Evolutionary conservation across 1,140 invertebrate species (phyloP).

Genomic region (Drusus annulatus): DNA sequence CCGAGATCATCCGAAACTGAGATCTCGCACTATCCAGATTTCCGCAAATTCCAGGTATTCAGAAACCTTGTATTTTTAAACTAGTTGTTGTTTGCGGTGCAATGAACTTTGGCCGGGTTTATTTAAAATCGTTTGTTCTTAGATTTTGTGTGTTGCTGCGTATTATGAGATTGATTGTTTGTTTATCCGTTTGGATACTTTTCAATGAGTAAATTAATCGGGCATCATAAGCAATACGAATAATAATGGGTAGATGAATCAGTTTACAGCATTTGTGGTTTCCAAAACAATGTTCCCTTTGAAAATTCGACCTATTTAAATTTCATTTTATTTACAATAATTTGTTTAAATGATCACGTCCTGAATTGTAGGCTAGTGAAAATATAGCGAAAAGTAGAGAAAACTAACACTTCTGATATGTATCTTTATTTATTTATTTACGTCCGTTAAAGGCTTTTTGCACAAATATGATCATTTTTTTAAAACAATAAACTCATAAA

Average conservation of each 20-base stretch:
- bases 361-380: too few relatives aligned
- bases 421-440: too few relatives aligned
- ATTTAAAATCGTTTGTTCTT: neutral
- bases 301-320: too few relatives aligned
- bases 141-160: neutral
- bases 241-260: neutral
- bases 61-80: slow-evolving; percentile 8
- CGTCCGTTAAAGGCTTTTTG: too few relatives aligned
- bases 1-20: neutral
- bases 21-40: slow-evolving; percentile 6
- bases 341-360: too few relatives aligned
- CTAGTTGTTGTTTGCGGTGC: neutral
- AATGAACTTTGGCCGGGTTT: slow-evolving; percentile 2
- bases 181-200: neutral
- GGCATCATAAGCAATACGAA: neutral
- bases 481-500: too few relatives aligned
- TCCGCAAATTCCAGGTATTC: neutral
- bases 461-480: too few relatives aligned
- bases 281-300: neutral
- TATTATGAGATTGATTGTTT: neutral
- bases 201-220: neutral
- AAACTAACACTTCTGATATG: too few relatives aligned
- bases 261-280: neutral
- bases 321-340: too few relatives aligned
- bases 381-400: too few relatives aligned